Evolutionary conservation across 2,888 invertebrate genomes (phyloP), one percentile per base, ranked within the genome.

Genomic region (Troilus luridus): DNA sequence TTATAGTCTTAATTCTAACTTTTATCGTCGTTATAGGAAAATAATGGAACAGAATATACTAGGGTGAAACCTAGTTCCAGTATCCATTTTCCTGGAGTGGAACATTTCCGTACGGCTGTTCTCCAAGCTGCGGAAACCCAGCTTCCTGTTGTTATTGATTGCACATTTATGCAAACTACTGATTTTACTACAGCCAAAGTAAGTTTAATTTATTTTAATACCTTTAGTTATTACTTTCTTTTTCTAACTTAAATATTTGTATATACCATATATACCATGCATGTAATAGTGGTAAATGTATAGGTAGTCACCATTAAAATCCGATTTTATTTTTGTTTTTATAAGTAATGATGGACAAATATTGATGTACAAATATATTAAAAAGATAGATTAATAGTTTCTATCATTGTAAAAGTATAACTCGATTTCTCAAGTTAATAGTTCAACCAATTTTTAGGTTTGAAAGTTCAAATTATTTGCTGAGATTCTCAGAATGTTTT

Each of bases 131-230:
- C 96, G 0, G 96, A 96, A 0, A 95, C 95, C 92, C 96, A 96
- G 92, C 96, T 96, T 93, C 97, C 98, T 0, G 96, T 98, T 0
- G 96, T 98, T 12, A 95, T 98, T 12, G 98, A 98, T 94, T 98
- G 97, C 93, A 95, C 97, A 94, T 97, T 96, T 94, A 96, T 98
- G 93, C 92, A 94, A 95, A 97, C 97, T 67, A 97, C 97, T 0
- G 98, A 98, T 94, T 98, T 97, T 94, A 98, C 98, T 12, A 97
- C 98, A 27, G 97, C 98, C 0, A 97, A 95, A 94, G 95, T 95
- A 92, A 92, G 91, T 17, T 64, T 24, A 14, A 14, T 56, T n/a
- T 54, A 54, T 64, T 17, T 27, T 62, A 17, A 56, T 90, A 90
- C 54, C 21, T 77, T 58, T 12, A 88, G 54, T 27, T 91, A 12